Conservation (phyloP, 2,113 vertebrate species). For the Carettochelys insculpta region DNA sequence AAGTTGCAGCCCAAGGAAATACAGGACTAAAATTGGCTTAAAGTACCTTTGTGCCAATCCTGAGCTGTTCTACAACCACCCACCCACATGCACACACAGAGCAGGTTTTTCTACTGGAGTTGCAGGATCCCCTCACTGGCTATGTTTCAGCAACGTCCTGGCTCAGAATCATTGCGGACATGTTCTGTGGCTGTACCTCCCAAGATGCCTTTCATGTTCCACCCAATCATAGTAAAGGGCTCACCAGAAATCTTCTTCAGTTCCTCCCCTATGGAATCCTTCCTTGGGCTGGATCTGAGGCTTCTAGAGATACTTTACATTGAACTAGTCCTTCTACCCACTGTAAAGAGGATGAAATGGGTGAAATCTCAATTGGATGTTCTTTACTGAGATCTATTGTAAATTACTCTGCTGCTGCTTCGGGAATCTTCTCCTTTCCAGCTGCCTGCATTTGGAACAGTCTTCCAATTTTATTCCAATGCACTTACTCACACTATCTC, state of each 20-base stretch:
- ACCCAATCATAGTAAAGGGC: neutral
- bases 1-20: neutral
- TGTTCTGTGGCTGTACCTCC: neutral
- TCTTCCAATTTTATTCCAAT: neutral
- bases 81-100: neutral
- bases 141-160: neutral
- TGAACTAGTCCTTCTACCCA: neutral
- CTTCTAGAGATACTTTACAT: neutral
- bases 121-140: neutral
- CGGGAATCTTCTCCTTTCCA: neutral
- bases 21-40: neutral
- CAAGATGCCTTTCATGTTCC: neutral
- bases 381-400: neutral
- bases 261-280: neutral
- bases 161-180: neutral
- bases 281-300: neutral
- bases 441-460: neutral
- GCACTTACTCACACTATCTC: neutral
- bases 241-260: neutral
- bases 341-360: neutral
- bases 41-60: neutral
- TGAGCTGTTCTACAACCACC: neutral
- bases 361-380: neutral
- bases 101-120: neutral
- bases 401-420: neutral